Evolutionary conservation across 2,797 vertebrate genomes (phyloP).

Genomic region (Gobio occitaniae): DNA sequence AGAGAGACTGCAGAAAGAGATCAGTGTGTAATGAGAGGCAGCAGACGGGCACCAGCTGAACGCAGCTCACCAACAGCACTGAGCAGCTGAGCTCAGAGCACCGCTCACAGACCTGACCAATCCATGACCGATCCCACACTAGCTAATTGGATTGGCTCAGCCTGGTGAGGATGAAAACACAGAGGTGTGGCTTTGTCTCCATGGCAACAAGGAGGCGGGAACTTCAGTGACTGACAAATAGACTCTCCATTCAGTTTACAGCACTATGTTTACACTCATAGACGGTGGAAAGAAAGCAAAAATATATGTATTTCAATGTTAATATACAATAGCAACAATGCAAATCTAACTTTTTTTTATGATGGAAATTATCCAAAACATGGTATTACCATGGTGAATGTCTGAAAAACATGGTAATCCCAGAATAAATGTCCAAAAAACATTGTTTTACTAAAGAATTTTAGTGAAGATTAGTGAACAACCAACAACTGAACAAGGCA

Average conservation of each 20-base stretch:
- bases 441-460: background rate
- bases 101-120: slow-evolving; percentile 63
- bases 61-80: slow-evolving; percentile 43
- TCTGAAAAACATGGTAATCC: background rate
- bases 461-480: background rate
- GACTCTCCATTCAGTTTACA: slow-evolving; percentile 24
- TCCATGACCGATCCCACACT: slow-evolving; percentile 63
- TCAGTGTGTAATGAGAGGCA: slow-evolving; percentile 75
- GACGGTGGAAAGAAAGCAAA: background rate
- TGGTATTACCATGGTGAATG: background rate
- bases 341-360: background rate
- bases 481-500: background rate
- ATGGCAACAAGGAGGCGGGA: slow-evolving; percentile 44
- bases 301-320: background rate
- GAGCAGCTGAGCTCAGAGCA: slow-evolving; percentile 50
- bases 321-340: background rate
- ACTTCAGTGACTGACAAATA: slow-evolving; percentile 30
- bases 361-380: background rate
- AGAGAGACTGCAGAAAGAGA: slow-evolving; percentile 48
- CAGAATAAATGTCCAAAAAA: too few species aligned
- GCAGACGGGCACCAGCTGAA: slow-evolving; percentile 67
- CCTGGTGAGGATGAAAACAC: slow-evolving; percentile 36
- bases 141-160: slow-evolving; percentile 45
- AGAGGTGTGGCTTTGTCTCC: slow-evolving; percentile 40
- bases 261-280: background rate